Evolutionary conservation across 2,888 invertebrate genomes (phyloP).

Genomic region (Lycia hirtaria): DNA sequence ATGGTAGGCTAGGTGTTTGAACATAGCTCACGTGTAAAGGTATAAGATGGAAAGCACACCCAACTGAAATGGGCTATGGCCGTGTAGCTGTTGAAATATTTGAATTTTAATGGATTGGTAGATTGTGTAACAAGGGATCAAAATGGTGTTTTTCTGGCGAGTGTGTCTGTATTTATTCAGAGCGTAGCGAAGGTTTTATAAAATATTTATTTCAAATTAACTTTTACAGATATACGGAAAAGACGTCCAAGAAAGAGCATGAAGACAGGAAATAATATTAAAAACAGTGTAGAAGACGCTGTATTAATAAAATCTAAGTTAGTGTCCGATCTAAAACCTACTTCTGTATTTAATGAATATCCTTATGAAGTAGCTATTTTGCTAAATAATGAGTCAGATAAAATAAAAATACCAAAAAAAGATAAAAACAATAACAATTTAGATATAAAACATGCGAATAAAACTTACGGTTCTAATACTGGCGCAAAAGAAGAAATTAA

Average conservation of each 20-base stretch:
- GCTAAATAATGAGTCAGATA: slow-evolving; percentile 36
- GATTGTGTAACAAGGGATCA: no score
- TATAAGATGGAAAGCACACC: no score
- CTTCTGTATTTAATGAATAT: slow-evolving; percentile 63
- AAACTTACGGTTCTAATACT: neutral
- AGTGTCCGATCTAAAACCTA: slow-evolving; percentile 51
- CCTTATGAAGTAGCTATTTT: slow-evolving; percentile 66
- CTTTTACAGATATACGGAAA: slow-evolving; percentile 46
- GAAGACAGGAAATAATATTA: slow-evolving; percentile 44
- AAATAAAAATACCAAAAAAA: neutral
- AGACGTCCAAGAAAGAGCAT: slow-evolving; percentile 50
- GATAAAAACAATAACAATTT: slow-evolving; percentile 2
- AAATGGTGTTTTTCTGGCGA: no score
- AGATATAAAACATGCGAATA: slow-evolving; percentile 2
- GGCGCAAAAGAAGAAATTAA: slow-evolving; percentile 39
- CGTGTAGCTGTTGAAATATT: no score
- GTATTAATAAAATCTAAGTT: slow-evolving; percentile 50
- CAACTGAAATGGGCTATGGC: no score
- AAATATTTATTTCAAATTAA: no score
- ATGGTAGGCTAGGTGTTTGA: no score
- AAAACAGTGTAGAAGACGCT: slow-evolving; percentile 40
- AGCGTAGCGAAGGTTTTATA: no score
- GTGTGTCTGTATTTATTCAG: no score
- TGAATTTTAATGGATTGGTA: no score
- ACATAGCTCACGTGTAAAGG: no score